A percentile compares a stretch with the other conserved stretches of the same genome.
These are phyloP conservation scores for Octonoba sinensis DNA, from an alignment of 2,888 invertebrate genomes.

Conservation along the genomic window DNA sequence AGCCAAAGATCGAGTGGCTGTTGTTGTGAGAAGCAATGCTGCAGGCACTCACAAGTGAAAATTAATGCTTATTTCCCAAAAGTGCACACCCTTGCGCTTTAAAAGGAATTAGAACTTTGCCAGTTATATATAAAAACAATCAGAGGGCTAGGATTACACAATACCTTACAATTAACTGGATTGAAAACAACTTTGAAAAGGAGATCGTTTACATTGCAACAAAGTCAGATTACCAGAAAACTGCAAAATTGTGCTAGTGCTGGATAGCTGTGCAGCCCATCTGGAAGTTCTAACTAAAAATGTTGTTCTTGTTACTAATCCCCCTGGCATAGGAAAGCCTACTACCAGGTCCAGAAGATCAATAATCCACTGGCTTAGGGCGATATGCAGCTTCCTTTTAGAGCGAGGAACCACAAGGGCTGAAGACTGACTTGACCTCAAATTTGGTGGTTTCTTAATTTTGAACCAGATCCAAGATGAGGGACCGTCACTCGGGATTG, in stretches of 20 bases:
- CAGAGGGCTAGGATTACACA: not conserved
- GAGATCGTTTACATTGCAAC: not conserved
- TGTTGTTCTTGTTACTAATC: too few species aligned
- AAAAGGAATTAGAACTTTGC: not conserved
- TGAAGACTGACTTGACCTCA: too few species aligned
- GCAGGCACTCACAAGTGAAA: not conserved
- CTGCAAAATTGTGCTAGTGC: not conserved
- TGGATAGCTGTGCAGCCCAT: not conserved
- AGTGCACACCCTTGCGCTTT: not conserved
- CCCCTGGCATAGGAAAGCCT: too few species aligned
- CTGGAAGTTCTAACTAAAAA: not conserved
- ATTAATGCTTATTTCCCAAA: not conserved
- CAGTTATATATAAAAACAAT: not conserved
- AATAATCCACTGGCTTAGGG: too few species aligned
- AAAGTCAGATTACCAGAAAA: not conserved
- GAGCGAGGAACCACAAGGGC: too few species aligned
- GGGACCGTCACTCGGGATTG: too few species aligned
- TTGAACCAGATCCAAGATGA: too few species aligned
- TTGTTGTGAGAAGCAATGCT: constrained; percentile 1
- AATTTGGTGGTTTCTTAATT: too few species aligned
- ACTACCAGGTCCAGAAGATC: too few species aligned
- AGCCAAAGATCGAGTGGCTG: not conserved
- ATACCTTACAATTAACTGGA: not conserved
- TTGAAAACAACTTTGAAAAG: not conserved
- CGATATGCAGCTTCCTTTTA: too few species aligned